Evolutionary conservation across 2,888 invertebrate species (phyloP), one percentile per base, ranked within the genome.

Genomic region (Boloria euphrosyne): DNA sequence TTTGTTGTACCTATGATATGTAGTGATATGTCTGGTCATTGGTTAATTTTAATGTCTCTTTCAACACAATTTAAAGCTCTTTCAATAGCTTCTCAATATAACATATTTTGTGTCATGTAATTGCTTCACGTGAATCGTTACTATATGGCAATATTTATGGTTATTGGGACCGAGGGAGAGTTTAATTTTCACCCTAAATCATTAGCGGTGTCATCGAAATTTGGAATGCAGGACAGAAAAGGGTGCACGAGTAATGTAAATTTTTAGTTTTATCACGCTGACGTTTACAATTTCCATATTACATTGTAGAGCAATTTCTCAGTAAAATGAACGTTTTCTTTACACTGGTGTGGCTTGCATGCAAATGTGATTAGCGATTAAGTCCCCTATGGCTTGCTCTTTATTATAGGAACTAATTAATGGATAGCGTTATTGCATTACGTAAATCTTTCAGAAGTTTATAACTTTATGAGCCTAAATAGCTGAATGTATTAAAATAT

Each of bases 201-300:
- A 84, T 80, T 78, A 78, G 77, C 76, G 78, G 78, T 74, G 73
- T 76, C 77, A 79, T 82, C 76, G 78, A 73, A 77, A 79, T 80
- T 77, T 75, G 68, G 76, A 79, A 73, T 75, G 75, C 75, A 77
- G 71, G 76, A 75, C 76, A 74, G 74, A 66, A 73, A 73, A 76
- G 74, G 77, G 74, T 76, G 71, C 59, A 69, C 67, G 73, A 72
- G 76, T 75, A 76, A 79, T 79, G 76, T 78, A 75, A 76, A 75
- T 76, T 76, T 78, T 76, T 73, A 74, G 76, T 74, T 74, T 74
- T 73, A 74, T 73, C 73, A 75, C 66, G 65, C 69, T 71, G 71
- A 73, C 73, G 76, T 78, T 81, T 82, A 79, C 73, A 80, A 82
- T 82, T 82, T 22, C 22, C 22, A 22, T 22, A 22, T 22, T 74